Base-by-base conservation (phyloP, 2,113 vertebrate species). In the Lota lota region DNA sequence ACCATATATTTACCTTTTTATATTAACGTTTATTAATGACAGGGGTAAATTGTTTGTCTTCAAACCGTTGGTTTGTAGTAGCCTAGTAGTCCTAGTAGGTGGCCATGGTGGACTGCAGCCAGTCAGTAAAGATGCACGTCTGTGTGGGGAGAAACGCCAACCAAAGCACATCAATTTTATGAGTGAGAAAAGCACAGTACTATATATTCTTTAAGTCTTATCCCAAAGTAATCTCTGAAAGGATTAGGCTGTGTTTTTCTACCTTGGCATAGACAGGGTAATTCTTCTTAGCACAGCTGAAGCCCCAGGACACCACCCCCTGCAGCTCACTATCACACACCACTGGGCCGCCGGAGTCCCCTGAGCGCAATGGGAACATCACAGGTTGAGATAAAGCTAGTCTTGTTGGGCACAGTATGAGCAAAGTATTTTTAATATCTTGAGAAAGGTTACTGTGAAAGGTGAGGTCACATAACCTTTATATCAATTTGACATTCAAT, bases 321-420 rank as follows among this genome's bases (percentile, higher is more conserved):
- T 94, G 93, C 54, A 94, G 90, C 69, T 85, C 1, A 20, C 83
- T 81, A 0, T 84, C 82, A 75, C 92, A 94, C 47, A 89, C 91
- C 53, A 93, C 87, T 0, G 92, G 93, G 7, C 92, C 88, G 5
- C 94, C 93, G 40, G 93, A 93, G 84, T 94, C 93, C 80, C 91
- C 93, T 94, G 83, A 56, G 12, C 57, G 40, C 10, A 56, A 7
- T 6, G 4, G 56, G 64, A 17, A 56, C 36, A 2, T 4, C 28
- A 33, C 40, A 47, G 40, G 8, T 47, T 47, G 7, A 47, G 40
- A 47, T 11, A 14, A 47, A 33, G 28, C 6, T 47, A 47, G 10
- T n/a, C 21, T 8, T 12, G 0, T 18, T 14, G 67, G 22, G 40
- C 14, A 3, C 28, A 33, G 4, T 4, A 11, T 47, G 40, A n/a